A percentile compares a stretch with the other conserved stretches of the same genome.
phyloP scores from a whole-genome alignment of 2,113 vertebrate species.

The Meles meles region DNA sequence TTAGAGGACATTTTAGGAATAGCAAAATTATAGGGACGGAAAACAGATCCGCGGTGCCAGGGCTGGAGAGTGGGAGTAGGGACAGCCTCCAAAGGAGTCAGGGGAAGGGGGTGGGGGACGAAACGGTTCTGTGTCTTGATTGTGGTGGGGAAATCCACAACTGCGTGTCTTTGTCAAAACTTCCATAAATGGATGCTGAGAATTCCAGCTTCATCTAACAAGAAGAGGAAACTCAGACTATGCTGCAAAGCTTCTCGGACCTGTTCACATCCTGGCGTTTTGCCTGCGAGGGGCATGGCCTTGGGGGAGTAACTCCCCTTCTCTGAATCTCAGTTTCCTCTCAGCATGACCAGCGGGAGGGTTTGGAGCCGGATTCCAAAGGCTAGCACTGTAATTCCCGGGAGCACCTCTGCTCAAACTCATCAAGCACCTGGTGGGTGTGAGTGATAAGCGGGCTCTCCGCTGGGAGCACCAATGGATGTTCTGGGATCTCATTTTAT shows the following conservation, averaged over 20 bases:
- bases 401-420: neutral
- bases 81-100: neutral
- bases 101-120: too few species aligned
- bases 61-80: neutral
- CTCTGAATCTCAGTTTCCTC: neutral
- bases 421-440: neutral
- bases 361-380: neutral
- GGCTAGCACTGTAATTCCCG: neutral
- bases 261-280: neutral
- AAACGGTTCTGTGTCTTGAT: neutral
- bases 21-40: neutral
- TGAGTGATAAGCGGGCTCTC: neutral
- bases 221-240: neutral
- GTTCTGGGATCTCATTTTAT: neutral
- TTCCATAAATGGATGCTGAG: neutral
- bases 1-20: neutral
- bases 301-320: neutral
- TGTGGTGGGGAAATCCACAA: neutral
- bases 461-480: neutral
- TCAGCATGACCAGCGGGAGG: neutral
- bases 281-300: rapidly evolving
- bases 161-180: neutral
- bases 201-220: neutral
- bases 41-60: neutral
- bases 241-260: neutral